Evolutionary conservation across 2,888 invertebrate genomes (phyloP).

Genomic region (Mantis religiosa): DNA sequence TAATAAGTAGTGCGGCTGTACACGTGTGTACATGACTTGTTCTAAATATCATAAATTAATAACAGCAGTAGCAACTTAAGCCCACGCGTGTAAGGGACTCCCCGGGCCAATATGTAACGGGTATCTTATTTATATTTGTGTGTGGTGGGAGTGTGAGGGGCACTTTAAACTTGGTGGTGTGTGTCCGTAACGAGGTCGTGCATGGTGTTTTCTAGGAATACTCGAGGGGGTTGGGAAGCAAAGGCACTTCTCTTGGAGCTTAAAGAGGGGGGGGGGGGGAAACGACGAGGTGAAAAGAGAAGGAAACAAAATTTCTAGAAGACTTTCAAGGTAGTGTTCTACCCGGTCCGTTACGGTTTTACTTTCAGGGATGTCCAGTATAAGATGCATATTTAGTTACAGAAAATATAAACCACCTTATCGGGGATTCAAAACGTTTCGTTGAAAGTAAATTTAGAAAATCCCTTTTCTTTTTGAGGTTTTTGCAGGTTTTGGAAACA

Average conservation of each 20-base stretch:
- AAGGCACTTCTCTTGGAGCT: background rate
- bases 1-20: background rate
- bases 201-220: background rate
- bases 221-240: background rate
- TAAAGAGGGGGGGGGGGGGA: background rate
- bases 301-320: background rate
- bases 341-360: background rate
- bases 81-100: background rate
- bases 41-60: constrained; percentile 10
- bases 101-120: background rate
- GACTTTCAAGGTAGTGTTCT: background rate
- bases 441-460: too few species aligned
- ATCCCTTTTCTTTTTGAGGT: too few species aligned
- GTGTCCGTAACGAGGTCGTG: background rate
- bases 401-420: too few species aligned
- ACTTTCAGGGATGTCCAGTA: background rate
- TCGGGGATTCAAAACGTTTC: too few species aligned
- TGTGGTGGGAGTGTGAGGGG: background rate
- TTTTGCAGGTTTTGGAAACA: too few species aligned
- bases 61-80: background rate
- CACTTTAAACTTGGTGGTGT: background rate
- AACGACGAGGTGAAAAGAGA: background rate
- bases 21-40: background rate
- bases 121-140: background rate
- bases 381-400: background rate